A percentile compares a stretch with the other conserved stretches of the same genome.
Evolutionary conservation across 2,113 vertebrate genomes (phyloP).

Genomic region (Oryctolagus cuniculus): mOryCun1.1 NC_091443.1:10341501-10342000

Average conservation of each 20-base stretch:
- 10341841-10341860: not conserved
- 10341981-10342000: no score
- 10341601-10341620: not conserved
- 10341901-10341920: not conserved
- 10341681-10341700: no score
- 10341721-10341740: no score
- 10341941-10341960: no score
- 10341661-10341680: not conserved
- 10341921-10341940: no score
- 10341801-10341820: no score
- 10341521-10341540: not conserved
- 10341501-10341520: not conserved
- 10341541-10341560: not conserved
- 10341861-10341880: not conserved
- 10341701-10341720: not conserved
- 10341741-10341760: not conserved
- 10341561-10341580: not conserved
- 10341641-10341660: not conserved
- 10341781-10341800: not conserved
- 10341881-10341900: not conserved
- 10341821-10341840: not conserved
- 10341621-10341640: not conserved
- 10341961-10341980: no score
- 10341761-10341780: not conserved
- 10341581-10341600: not conserved